Conservation (phyloP, 1,140 invertebrate species). For the Laupala kohalensis region DNA sequence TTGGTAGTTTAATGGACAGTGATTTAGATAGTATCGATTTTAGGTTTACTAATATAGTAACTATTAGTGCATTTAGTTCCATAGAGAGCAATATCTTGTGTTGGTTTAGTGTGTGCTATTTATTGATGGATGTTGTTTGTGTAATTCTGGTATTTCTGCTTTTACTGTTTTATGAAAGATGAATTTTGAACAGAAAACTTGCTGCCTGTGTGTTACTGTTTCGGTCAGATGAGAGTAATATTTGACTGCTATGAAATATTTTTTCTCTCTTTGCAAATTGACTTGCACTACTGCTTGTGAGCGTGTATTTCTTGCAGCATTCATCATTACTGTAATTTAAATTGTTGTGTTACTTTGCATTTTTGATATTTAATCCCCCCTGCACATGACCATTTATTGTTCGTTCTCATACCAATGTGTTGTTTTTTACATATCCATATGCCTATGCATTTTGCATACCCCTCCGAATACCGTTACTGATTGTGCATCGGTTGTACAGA, state of each 20-base stretch:
- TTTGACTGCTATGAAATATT: not conserved
- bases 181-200: not conserved
- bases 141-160: not conserved
- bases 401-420: not conserved
- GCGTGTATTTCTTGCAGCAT: not conserved
- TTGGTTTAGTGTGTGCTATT: not conserved
- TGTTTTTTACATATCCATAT: not conserved
- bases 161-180: not conserved
- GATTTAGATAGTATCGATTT: not conserved
- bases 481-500: not conserved
- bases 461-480: not conserved
- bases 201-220: not conserved
- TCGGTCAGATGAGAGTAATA: not conserved
- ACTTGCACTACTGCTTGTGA: not conserved
- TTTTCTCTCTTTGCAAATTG: not conserved
- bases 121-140: not conserved
- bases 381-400: no score
- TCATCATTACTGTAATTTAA: not conserved
- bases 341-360: not conserved
- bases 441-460: no score
- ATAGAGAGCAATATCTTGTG: not conserved
- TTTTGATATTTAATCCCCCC: not conserved
- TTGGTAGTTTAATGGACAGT: not conserved
- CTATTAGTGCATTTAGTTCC: not conserved
- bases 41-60: constrained; percentile 4